These are phyloP conservation scores for Polyodon spathula DNA, from an alignment of 2,113 vertebrate genomes.

Conservation along the genomic window DNA sequence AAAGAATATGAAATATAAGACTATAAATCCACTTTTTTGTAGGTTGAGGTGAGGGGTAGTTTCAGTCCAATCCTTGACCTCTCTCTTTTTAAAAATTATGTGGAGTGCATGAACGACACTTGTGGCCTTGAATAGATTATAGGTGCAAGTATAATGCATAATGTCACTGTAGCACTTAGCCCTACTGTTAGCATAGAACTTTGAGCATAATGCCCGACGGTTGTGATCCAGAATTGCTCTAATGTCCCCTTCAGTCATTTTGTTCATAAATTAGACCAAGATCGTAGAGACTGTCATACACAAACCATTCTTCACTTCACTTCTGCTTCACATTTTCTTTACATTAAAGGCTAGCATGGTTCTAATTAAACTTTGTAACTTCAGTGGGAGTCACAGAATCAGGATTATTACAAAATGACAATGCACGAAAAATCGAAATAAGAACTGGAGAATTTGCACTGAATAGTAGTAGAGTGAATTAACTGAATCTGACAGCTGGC, in stretches of 20 bases:
- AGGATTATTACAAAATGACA: background rate
- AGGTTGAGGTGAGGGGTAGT: too few species aligned
- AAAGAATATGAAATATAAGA: too few species aligned
- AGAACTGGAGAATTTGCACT: background rate
- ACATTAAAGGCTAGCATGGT: background rate
- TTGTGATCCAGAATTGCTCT: too few species aligned
- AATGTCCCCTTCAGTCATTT: background rate
- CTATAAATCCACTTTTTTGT: too few species aligned
- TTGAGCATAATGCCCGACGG: too few species aligned
- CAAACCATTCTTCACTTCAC: slow-evolving; percentile 5
- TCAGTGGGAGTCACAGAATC: background rate
- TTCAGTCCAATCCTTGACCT: too few species aligned
- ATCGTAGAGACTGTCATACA: slow-evolving; percentile 3
- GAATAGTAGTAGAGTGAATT: slow-evolving; percentile 4
- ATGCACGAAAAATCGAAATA: background rate
- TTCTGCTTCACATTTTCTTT: background rate
- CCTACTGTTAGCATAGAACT: too few species aligned
- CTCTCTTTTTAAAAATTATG: too few species aligned
- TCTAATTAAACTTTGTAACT: slow-evolving; percentile 19
- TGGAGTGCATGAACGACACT: too few species aligned
- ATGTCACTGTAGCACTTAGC: too few species aligned
- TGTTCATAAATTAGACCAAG: slow-evolving; percentile 6
- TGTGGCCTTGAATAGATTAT: too few species aligned
- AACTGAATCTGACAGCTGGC: slow-evolving; percentile 8
- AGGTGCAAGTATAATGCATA: too few species aligned